Base-by-base conservation (phyloP, 2,797 vertebrate species). In the Ptychadena robeensis region DNA sequence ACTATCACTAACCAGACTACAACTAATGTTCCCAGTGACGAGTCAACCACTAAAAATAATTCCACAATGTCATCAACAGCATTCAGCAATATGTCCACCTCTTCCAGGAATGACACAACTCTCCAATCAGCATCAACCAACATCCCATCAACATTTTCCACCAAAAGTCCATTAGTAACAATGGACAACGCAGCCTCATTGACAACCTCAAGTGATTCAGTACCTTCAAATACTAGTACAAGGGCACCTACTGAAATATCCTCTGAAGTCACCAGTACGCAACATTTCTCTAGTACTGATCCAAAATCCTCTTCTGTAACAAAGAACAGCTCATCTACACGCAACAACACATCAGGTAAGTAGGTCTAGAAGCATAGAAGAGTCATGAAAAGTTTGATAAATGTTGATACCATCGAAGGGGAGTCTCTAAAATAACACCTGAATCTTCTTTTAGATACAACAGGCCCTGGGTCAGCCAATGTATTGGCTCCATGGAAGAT, bases 401-500 rank as follows among this genome's bases (percentile, higher is more conserved):
- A 61, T 67, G 4, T 18, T 67, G 65, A 22, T 18, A 22, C 1
- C 18, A 22, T 53, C 10, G 34, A 34, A 15, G 6, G 18, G 0
- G 7, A 67, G 28, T 31, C 28, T 18, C 32, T 31, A 31, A 67
- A 35, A 8, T 31, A 67, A 31, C 28, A 15, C 18, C 8, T 30
- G 22, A 5, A 67, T 25, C 57, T 61, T 68, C 48, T 63, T 76
- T 27, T 5, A 82, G 80, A 4, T 69, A 28, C 64, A 35, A 70
- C 73, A 27, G 73, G 31, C 27, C 30, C 48, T 73, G 40, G 37
- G 0, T 25, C 44, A 30, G 30, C 7, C 11, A 48, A 59, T 27
- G 3, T 35, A 7, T n/a, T 76, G 15, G 63, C 64, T 28, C 44
- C 80, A 12, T 82, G 80, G 80, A 40, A 40, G 30, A 76, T 82